These are phyloP conservation scores for Drosophila bocqueti DNA, from an alignment of 1,140 invertebrate genomes.

Conservation along the genomic window DNA sequence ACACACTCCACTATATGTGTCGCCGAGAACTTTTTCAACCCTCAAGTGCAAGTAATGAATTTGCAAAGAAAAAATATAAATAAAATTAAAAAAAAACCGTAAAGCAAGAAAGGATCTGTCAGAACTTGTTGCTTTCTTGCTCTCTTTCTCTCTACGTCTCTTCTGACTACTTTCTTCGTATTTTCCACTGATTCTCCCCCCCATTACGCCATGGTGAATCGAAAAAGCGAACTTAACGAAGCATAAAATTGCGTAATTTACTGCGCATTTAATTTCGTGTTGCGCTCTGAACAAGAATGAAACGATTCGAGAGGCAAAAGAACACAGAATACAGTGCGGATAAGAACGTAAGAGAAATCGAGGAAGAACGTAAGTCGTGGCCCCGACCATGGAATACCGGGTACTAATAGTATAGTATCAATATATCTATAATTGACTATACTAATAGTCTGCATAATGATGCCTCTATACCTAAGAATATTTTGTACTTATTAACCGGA, in stretches of 20 bases:
- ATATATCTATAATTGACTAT: background rate
- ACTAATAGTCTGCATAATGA: background rate
- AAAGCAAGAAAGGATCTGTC: conserved; percentile 33
- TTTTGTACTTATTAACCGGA: background rate
- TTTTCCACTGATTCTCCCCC: conserved; percentile 19
- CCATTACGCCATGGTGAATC: conserved; percentile 29
- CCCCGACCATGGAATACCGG: background rate
- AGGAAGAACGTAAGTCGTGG: background rate
- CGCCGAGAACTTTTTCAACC: conserved; percentile 48
- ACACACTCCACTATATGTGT: conserved; percentile 5
- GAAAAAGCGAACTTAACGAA: conserved; percentile 63
- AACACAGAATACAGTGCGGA: conserved; percentile 15
- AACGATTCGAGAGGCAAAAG: conserved; percentile 48
- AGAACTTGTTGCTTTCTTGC: conserved; percentile 53
- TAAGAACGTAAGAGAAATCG: conserved; percentile 22
- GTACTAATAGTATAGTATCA: too few relatives aligned
- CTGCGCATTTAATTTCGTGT: conserved; percentile 80
- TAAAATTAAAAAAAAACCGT: background rate
- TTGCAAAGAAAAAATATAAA: conserved; percentile 2
- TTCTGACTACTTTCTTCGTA: conserved; percentile 39
- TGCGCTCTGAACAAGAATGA: conserved; percentile 69
- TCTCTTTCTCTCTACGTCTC: background rate
- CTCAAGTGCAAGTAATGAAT: conserved; percentile 43
- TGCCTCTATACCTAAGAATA: background rate
- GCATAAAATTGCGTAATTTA: conserved; percentile 82